These are phyloP conservation scores for Orchestes rusci DNA, from an alignment of 2,888 invertebrate species.

Conservation along the genomic window DNA sequence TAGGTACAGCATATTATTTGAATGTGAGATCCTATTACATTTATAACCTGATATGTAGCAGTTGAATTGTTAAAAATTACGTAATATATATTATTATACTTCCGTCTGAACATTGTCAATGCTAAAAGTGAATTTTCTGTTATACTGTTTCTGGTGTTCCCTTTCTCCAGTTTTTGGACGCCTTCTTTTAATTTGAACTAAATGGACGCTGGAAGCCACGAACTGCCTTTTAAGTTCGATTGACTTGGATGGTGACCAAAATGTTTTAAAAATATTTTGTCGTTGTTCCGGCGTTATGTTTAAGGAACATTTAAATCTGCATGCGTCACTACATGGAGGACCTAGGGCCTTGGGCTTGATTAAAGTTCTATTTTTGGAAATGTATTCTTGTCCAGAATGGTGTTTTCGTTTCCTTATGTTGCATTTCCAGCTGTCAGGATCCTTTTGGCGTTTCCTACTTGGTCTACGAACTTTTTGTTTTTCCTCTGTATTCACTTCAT, in stretches of 20 bases:
- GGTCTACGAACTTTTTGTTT: neutral
- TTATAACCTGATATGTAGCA: too few relatives aligned
- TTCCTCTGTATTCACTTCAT: neutral
- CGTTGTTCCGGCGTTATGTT: slow-evolving; percentile 4
- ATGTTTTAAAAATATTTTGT: slow-evolving; percentile 6
- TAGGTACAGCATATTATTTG: too few relatives aligned
- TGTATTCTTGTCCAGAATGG: slow-evolving; percentile 5
- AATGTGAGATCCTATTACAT: too few relatives aligned
- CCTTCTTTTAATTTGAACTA: slow-evolving; percentile 8
- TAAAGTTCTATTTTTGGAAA: slow-evolving; percentile 2
- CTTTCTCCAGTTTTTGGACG: slow-evolving; percentile 7
- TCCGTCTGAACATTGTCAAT: slow-evolving; percentile 5
- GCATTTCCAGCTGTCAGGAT: slow-evolving; percentile 4
- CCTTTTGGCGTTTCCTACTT: slow-evolving; percentile 7
- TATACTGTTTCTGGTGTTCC: slow-evolving; percentile 6
- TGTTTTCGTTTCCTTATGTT: slow-evolving; percentile 5
- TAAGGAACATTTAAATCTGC: neutral
- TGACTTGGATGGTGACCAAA: slow-evolving; percentile 8
- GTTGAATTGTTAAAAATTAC: too few relatives aligned
- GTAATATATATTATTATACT: too few relatives aligned
- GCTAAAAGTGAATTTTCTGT: slow-evolving; percentile 7
- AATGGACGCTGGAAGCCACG: slow-evolving; percentile 6
- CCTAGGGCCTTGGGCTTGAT: neutral
- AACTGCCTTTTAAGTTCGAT: slow-evolving; percentile 7
- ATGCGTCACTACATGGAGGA: neutral